Evolutionary conservation across 2,113 vertebrate species (phyloP), one percentile per base, ranked within the genome.

Genomic region (Sardina pilchardus): DNA sequence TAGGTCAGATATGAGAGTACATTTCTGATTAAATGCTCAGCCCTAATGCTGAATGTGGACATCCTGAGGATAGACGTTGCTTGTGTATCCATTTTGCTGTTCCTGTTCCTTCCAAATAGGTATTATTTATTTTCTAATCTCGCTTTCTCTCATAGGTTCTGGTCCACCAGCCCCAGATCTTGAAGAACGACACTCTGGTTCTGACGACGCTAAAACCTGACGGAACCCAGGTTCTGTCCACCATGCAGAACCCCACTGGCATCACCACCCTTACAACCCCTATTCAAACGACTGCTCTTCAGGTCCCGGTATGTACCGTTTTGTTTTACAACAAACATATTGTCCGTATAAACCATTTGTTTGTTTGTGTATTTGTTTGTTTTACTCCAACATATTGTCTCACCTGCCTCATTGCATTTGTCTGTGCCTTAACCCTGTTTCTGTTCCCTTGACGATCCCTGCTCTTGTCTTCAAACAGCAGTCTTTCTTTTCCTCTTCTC

Each of bases 91-190:
- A 30, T 67, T 67, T 12, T 12, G 63, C 9, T 30, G 7, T 67
- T 67, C 1, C 10, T 3, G 63, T 26, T n/a, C n/a, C 1, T 14
- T 67, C 30, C 7, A 67, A 56, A 56, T 17, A 17, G 50, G 50
- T 21, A 19, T 67, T 12, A 67, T 30, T 30, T 67, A 8, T 30
- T 30, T 67, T 30, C n/a, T 24, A 6, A 59, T 24, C 6, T 67
- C n/a, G 8, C 7, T 67, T 12, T 67, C 26, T 30, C 6, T 30
- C 8, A 14, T 86, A 99, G 98, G 94, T 99, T 88, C 94, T 99
- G 82, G 96, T 99, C 85, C 98, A 99, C 82, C 98, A 99, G 82
- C 98, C 98, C 84, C 98, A 99, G 94, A 98, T 99, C 90, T 96
- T 99, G 87, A 99, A 99, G 92, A 98, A 98, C 0, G 98, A 99